Conservation (phyloP, 1,140 invertebrate genomes). For the Conus betulinus region DNA sequence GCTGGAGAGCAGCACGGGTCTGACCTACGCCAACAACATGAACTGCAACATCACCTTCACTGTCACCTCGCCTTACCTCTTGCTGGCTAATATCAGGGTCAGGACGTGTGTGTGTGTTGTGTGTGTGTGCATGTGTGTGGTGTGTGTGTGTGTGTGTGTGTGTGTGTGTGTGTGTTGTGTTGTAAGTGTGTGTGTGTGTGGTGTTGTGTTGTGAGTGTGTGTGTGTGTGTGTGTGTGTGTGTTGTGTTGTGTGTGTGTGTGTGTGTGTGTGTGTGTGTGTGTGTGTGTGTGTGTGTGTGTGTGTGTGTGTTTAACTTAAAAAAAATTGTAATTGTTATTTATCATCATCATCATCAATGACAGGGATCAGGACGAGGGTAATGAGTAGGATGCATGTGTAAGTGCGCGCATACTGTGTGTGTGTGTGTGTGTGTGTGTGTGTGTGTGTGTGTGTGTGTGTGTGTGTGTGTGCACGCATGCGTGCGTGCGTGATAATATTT, state of each 20-base stretch:
- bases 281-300: no score
- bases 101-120: not conserved
- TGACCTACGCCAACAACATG: constrained; percentile 49
- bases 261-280: not conserved
- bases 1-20: constrained; percentile 48
- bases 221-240: not conserved
- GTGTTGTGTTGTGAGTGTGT: not conserved
- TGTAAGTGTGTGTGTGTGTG: not conserved
- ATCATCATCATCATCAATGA: no score
- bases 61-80: constrained; percentile 39
- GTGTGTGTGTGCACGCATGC: not conserved
- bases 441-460: not conserved
- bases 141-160: not conserved
- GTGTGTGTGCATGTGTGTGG: no score
- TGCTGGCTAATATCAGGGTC: constrained; percentile 45
- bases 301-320: no score
- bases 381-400: no score
- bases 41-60: constrained; percentile 47
- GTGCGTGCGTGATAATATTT: not conserved
- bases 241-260: not conserved
- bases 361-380: no score
- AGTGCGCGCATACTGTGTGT: not conserved
- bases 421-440: not conserved
- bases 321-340: no score
- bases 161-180: not conserved